Evolutionary conservation across 2,888 invertebrate genomes (phyloP).

Genomic region (Amiota communis): DNA sequence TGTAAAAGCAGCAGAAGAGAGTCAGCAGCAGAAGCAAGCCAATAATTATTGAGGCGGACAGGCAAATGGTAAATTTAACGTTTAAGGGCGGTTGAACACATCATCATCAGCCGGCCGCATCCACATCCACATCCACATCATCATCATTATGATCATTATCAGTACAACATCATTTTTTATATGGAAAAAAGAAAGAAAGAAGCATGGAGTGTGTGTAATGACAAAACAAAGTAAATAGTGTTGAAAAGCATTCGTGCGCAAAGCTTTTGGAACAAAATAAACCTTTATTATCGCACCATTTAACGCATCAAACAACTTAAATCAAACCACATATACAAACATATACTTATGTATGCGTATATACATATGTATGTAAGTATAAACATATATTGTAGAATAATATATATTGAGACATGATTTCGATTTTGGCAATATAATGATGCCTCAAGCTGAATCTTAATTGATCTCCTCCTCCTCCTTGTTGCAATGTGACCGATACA

Average conservation of each 20-base stretch:
- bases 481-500: background rate
- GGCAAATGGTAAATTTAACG: background rate
- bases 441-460: slow-evolving; percentile 23
- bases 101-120: too few species aligned
- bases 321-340: background rate
- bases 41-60: slow-evolving; percentile 21
- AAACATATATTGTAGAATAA: too few species aligned
- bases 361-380: too few species aligned
- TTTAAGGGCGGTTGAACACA: too few species aligned
- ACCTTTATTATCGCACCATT: slow-evolving; percentile 28
- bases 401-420: slow-evolving; percentile 27
- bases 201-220: background rate
- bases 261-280: slow-evolving; percentile 28
- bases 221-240: slow-evolving; percentile 8
- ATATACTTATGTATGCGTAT: background rate
- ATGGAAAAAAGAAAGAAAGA: background rate
- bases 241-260: slow-evolving; percentile 27
- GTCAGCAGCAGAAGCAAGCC: background rate
- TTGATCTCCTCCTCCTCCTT: slow-evolving; percentile 14
- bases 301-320: slow-evolving; percentile 20
- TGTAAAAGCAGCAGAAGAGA: too few species aligned
- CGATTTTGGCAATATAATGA: slow-evolving; percentile 7
- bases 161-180: background rate
- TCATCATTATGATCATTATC: too few species aligned
- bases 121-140: too few species aligned